A percentile compares a stretch with the other conserved stretches of the same genome.
phyloP scores from a whole-genome alignment of 2,797 vertebrate species.

The Neoniphon sammara region DNA sequence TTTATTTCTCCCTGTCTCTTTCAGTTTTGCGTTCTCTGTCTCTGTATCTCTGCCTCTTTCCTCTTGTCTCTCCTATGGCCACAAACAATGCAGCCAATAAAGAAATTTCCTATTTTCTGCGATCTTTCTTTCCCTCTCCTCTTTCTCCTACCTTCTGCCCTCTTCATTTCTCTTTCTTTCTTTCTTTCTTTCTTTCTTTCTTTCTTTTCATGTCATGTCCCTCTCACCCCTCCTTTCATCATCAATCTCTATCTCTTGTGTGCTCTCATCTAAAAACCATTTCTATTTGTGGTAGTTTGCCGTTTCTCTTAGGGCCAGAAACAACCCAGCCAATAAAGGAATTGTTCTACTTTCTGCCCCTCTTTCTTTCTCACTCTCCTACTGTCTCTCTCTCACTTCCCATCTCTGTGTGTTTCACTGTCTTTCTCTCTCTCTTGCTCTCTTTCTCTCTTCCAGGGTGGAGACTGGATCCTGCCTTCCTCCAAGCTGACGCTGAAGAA shows the following conservation, averaged over 20 bases:
- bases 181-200: background rate
- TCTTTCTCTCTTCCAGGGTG: slow-evolving; percentile 69
- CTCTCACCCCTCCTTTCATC: background rate
- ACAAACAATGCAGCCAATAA: slow-evolving; percentile 5
- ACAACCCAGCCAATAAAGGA: slow-evolving; percentile 22
- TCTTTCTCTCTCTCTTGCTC: background rate
- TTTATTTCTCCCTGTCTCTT: slow-evolving; percentile 26
- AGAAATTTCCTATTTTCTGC: background rate
- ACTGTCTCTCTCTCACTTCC: background rate
- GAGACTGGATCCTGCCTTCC: slow-evolving; percentile 81
- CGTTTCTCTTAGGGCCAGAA: slow-evolving; percentile 21
- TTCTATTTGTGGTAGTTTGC: slow-evolving; percentile 41
- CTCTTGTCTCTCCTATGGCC: slow-evolving; percentile 14
- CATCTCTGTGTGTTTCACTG: background rate
- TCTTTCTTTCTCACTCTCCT: background rate
- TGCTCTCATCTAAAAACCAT: slow-evolving; percentile 21
- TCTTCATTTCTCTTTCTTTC: slow-evolving; percentile 1
- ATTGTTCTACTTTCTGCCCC: background rate
- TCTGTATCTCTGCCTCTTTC: background rate
- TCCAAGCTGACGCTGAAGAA: slow-evolving; percentile 75
- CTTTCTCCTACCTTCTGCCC: slow-evolving; percentile 11
- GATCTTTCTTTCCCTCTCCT: slow-evolving; percentile 3
- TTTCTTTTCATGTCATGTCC: too few relatives aligned
- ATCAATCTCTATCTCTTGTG: background rate
- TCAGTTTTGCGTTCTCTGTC: slow-evolving; percentile 9